Base-by-base conservation (phyloP, 2,113 vertebrate genomes). In the Opisthocomus hoazin region DNA sequence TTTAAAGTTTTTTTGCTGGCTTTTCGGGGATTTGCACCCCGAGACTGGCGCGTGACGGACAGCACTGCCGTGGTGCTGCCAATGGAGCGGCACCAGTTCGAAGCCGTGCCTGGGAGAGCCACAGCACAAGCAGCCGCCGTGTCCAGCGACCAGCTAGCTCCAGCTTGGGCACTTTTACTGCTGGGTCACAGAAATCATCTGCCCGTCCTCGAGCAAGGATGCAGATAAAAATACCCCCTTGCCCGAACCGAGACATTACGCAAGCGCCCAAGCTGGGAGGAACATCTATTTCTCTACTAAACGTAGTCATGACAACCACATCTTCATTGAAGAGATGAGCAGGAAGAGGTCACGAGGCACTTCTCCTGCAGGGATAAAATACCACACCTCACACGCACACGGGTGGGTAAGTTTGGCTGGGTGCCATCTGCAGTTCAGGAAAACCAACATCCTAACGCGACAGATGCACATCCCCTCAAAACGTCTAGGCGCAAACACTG, bases 271-370 rank as follows among this genome's bases (percentile, higher is more conserved):
- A 41, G 60, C 81, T 45, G 82, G n/a, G 70, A 84, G 68, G 79
- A 54, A 10, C 73, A 54, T 70, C 77, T 89, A 60, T 83, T 50
- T 71, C 53, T 79, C 57, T 3, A 5, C 80, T 69, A 65, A 93
- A 85, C 0, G 85, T 96, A 96, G 83, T 29, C 92, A 94, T 89
- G 91, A 90, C 96, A 95, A 97, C 89, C 69, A 97, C 87, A 92
- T 94, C 82, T 89, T 90, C 90, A 75, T 84, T 82, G 48, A 48
- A 90, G 74, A 90, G 66, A 89, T 9, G 41, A 90, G 45, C 73
- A 48, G 81, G 41, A 84, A 78, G 84, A 90, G 79, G 87, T 93
- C 87, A 87, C 4, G 58, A 91, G 68, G 63, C 53, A 50, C 82
- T 87, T 63, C 57, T 89, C 87, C 90, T 5, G 84, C 82, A 69